Evolutionary conservation across 1,140 invertebrate species (phyloP).

Genomic region (Sycophaga agraensis): DNA sequence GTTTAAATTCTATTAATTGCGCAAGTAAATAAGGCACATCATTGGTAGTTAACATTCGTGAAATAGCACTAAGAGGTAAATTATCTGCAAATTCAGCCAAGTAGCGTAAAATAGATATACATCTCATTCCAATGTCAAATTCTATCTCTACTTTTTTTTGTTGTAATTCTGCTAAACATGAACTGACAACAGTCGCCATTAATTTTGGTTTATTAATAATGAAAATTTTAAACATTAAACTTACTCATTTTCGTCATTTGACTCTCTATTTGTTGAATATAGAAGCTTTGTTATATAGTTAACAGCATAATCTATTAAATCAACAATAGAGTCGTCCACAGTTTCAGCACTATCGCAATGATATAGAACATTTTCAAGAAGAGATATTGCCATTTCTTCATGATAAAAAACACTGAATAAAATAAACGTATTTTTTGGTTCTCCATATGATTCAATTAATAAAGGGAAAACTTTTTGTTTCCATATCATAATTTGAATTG

Average conservation of each 20-base stretch:
- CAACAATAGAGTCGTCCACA: constrained; percentile 68
- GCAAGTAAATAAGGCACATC: constrained; percentile 73
- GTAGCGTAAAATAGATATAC: constrained; percentile 70
- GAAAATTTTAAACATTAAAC: not conserved
- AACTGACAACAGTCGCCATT: constrained; percentile 34
- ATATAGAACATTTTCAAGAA: constrained; percentile 74
- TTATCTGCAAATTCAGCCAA: constrained; percentile 58
- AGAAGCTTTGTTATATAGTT: constrained; percentile 61
- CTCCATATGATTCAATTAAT: constrained; percentile 66
- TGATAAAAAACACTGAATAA: constrained; percentile 75
- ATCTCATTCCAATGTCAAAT: constrained; percentile 72
- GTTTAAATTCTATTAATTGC: constrained; percentile 67
- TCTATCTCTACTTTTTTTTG: constrained; percentile 66
- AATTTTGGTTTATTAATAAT: constrained; percentile 11
- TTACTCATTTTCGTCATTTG: constrained; percentile 39
- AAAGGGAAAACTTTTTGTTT: constrained; percentile 72
- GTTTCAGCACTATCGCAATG: constrained; percentile 71
- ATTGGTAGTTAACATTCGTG: constrained; percentile 66
- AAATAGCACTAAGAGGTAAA: constrained; percentile 65
- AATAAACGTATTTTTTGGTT: constrained; percentile 69
- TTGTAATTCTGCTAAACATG: constrained; percentile 61
- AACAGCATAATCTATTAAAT: constrained; percentile 74
- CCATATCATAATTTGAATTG: constrained; percentile 76
- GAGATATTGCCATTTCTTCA: constrained; percentile 67
- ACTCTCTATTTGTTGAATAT: constrained; percentile 50